phyloP scores from a whole-genome alignment of 2,888 invertebrate genomes.

The Lapara coniferarum region DNA sequence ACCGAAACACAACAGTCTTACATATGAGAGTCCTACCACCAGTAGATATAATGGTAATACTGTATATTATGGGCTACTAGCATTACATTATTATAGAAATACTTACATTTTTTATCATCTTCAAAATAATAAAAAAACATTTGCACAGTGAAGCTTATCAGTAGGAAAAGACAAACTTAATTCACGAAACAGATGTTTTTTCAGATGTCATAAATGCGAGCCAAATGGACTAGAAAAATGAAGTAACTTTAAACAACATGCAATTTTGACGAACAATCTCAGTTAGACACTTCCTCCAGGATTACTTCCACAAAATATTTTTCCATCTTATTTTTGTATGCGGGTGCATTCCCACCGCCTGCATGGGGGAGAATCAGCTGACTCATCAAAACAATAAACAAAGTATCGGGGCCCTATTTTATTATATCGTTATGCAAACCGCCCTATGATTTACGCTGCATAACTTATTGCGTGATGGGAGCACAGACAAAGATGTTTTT shows the following conservation, averaged over 20 bases:
- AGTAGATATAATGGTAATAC: too few relatives aligned
- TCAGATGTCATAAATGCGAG: background rate
- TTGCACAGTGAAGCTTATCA: too few relatives aligned
- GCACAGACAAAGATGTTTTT: slow-evolving; percentile 9
- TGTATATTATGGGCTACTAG: too few relatives aligned
- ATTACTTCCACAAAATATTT: slow-evolving; percentile 25
- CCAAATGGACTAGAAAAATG: background rate
- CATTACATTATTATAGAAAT: too few relatives aligned
- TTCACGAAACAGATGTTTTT: too few relatives aligned
- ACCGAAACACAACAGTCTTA: too few relatives aligned
- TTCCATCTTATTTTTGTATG: slow-evolving; percentile 66
- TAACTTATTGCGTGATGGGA: slow-evolving; percentile 46
- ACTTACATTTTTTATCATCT: too few relatives aligned
- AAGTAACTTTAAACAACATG: background rate
- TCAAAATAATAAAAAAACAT: too few relatives aligned
- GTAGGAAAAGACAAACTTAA: too few relatives aligned
- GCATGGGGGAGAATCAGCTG: slow-evolving; percentile 69
- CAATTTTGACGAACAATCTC: slow-evolving; percentile 5
- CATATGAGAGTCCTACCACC: too few relatives aligned
- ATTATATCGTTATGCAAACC: slow-evolving; percentile 81
- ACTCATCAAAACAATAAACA: slow-evolving; percentile 85
- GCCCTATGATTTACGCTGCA: slow-evolving; percentile 81
- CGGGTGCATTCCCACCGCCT: slow-evolving; percentile 59
- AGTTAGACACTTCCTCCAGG: slow-evolving; percentile 25
- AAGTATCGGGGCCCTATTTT: slow-evolving; percentile 80